Base-by-base conservation (phyloP, 2,888 invertebrate species). In the Hemaris fuciformis region DNA sequence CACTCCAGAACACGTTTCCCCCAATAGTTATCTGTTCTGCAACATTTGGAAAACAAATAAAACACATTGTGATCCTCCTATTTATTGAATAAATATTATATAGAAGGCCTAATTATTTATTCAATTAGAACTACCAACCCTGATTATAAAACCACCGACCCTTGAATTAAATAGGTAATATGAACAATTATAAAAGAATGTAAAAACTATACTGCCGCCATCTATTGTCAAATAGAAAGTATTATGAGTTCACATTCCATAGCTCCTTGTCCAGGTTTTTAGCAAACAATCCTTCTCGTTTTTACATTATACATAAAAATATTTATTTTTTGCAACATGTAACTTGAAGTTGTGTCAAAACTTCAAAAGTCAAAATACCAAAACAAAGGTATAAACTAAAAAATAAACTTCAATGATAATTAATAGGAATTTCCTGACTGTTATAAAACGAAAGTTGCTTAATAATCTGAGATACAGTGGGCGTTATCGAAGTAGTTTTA, bases 221-320 rank as follows among this genome's bases (percentile, higher is more conserved):
- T 77, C 85, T 84, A 45, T 66, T 65, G 61, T 22, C 22, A 61
- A 80, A 57, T 75, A 75, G 80, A 48, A 10, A 31, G 8, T 6
- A 3, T 22, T 34, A 57, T 15, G 13, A n/a, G n/a, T n/a, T 13
- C 2, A 6, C 22, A 34, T 34, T 6, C 5, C n/a, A 5, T n/a
- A 38, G n/a, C 3, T n/a, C 10, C 0, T 3, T 38, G 8, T 38
- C 10, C 8, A 31, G 8, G 31, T 6, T 6, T 31, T 10, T 31
- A 31, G 31, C 31, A 31, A 8, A 31, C 5, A 31, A 10, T 3
- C 31, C 10, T 31, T 38, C 38, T n/a, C n/a, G 38, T 38, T 38
- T 4, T 38, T 13, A 13, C 2, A 27, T 27, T 38, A n/a, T 38
- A n/a, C n/a, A n/a, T n/a, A n/a, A 1, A 38, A 5, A 3, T 34